These are phyloP conservation scores for Campaea margaritaria DNA, from an alignment of 2,888 invertebrate genomes.

Conservation along the genomic window DNA sequence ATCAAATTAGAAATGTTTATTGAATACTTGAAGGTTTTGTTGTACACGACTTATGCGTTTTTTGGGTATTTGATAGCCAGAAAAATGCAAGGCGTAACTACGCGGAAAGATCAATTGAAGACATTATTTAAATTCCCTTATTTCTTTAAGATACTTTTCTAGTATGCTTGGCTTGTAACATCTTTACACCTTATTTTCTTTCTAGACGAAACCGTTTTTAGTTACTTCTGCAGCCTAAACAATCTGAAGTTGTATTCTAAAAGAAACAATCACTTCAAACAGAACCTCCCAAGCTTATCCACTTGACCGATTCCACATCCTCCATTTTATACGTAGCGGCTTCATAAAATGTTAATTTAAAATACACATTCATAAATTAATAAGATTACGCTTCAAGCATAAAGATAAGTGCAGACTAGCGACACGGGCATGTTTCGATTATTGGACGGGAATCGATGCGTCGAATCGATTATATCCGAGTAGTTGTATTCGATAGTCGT, in stretches of 20 bases:
- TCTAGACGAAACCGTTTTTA: too few species aligned
- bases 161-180: too few species aligned
- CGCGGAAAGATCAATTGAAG: too few species aligned
- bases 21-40: too few species aligned
- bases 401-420: constrained; percentile 63
- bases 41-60: too few species aligned
- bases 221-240: too few species aligned
- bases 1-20: too few species aligned
- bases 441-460: constrained; percentile 75
- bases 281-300: constrained; percentile 12
- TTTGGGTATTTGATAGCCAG: too few species aligned
- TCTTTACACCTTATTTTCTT: too few species aligned
- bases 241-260: not conserved
- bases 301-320: constrained; percentile 38
- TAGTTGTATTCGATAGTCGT: constrained; percentile 60
- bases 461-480: constrained; percentile 74
- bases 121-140: too few species aligned
- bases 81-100: too few species aligned
- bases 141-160: too few species aligned
- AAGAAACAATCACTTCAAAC: constrained; percentile 5
- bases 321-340: constrained; percentile 32
- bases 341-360: constrained; percentile 51
- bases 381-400: constrained; percentile 68
- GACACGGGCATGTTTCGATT: constrained; percentile 74
- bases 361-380: constrained; percentile 62